Evolutionary conservation across 2,888 invertebrate genomes (phyloP).

Genomic region (Reticulitermes lucifugus): DNA sequence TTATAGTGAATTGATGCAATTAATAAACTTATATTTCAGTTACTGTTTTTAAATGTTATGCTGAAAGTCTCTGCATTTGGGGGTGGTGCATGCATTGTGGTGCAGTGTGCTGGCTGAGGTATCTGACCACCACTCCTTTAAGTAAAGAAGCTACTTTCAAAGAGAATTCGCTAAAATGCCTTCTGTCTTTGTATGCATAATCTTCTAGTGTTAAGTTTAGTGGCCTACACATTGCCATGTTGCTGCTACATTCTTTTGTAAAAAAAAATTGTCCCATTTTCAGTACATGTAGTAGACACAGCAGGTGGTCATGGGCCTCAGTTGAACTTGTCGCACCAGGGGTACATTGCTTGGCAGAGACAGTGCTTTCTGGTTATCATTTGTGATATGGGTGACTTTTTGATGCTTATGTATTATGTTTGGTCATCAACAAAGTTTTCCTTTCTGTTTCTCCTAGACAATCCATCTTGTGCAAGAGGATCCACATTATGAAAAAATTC

Average conservation of each 20-base stretch:
- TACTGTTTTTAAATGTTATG: not conserved
- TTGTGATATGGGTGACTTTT: not conserved
- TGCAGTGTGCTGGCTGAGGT: not conserved
- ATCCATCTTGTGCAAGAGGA: constrained; percentile 62
- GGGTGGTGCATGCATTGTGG: not conserved
- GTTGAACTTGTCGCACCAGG: not conserved
- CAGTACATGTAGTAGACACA: too few species aligned
- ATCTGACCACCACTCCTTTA: not conserved
- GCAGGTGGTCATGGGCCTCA: not conserved
- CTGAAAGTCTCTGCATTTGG: not conserved
- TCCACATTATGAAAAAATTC: constrained; percentile 62
- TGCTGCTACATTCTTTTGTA: too few species aligned
- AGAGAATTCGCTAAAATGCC: too few species aligned
- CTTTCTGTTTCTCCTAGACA: constrained; percentile 57
- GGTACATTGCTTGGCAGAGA: not conserved
- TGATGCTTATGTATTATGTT: constrained; percentile 33
- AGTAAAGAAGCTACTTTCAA: too few species aligned
- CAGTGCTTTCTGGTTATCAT: constrained; percentile 6
- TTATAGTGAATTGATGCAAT: not conserved
- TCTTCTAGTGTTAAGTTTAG: too few species aligned
- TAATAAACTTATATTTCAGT: not conserved
- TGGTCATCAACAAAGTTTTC: constrained; percentile 45
- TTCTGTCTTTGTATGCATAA: too few species aligned
- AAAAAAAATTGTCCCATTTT: too few species aligned
- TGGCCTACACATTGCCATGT: too few species aligned